phyloP scores from a whole-genome alignment of 2,113 vertebrate species.

The Sinocyclocheilus maitianheensis region DNA sequence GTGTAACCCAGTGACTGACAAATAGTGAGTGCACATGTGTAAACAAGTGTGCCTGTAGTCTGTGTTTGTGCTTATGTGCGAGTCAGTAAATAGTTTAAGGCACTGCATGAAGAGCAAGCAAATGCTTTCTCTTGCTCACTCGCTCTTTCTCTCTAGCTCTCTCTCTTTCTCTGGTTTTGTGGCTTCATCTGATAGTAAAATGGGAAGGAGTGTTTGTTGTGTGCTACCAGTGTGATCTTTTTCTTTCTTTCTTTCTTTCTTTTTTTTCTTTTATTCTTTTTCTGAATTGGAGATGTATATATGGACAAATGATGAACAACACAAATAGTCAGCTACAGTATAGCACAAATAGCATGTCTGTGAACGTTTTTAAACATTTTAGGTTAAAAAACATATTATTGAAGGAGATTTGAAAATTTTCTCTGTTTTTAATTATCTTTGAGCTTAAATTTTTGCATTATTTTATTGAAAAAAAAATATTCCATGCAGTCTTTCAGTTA shows the following conservation, averaged over 20 bases:
- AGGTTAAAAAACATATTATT: neutral
- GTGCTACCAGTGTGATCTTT: slow-evolving; percentile 7
- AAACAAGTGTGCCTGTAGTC: slow-evolving; percentile 23
- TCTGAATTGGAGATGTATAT: neutral
- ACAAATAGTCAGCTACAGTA: too few species aligned
- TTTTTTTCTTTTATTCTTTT: neutral
- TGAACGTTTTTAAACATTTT: neutral
- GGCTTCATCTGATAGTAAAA: neutral
- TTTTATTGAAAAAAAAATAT: neutral
- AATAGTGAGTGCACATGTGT: slow-evolving; percentile 7
- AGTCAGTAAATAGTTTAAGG: slow-evolving; percentile 24
- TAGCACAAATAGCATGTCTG: too few species aligned
- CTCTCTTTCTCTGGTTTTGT: slow-evolving; percentile 24
- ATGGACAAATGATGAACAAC: too few species aligned
- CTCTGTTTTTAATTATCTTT: neutral
- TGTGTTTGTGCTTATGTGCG: slow-evolving; percentile 30
- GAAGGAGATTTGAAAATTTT: neutral
- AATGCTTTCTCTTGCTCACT: slow-evolving; percentile 39
- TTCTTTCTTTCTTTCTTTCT: neutral
- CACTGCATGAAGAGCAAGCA: neutral
- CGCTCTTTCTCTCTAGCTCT: slow-evolving; percentile 2
- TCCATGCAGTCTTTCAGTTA: neutral
- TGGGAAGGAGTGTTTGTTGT: slow-evolving; percentile 13
- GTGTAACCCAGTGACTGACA: neutral
- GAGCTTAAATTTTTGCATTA: neutral